These are phyloP conservation scores for Gallinago media DNA, from an alignment of 2,113 vertebrate genomes.

Conservation along the genomic window DNA sequence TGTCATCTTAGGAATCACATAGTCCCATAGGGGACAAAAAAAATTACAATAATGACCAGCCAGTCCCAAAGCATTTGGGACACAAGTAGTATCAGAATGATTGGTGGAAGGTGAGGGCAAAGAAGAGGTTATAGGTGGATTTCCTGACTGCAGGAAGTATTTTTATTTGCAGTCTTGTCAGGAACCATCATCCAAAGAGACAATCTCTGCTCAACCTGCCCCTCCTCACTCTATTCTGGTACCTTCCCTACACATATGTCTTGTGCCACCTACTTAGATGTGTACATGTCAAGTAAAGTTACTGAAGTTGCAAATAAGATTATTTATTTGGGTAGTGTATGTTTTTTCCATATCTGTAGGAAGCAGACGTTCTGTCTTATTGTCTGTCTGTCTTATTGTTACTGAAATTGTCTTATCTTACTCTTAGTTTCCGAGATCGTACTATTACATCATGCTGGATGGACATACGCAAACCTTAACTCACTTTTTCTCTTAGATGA, in stretches of 20 bases:
- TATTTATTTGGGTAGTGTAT: background rate
- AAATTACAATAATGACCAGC: background rate
- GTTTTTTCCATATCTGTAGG: background rate
- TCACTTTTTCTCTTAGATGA: background rate
- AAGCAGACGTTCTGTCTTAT: background rate
- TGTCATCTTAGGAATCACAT: background rate
- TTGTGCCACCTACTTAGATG: rapidly evolving
- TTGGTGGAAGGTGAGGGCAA: background rate
- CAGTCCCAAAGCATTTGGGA: background rate
- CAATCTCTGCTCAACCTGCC: background rate
- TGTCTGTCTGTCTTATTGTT: background rate
- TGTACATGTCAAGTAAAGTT: rapidly evolving
- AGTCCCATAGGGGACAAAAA: background rate
- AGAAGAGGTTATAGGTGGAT: background rate
- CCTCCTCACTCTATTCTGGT: background rate
- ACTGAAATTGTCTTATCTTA: background rate
- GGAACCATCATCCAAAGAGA: background rate
- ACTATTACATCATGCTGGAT: background rate
- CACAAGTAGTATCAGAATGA: background rate
- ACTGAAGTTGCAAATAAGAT: background rate
- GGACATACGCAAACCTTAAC: background rate
- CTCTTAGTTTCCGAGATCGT: background rate
- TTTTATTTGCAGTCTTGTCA: background rate
- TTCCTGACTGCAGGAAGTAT: background rate
- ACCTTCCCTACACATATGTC: background rate